A percentile compares a stretch with the other conserved stretches of the same genome.
Conservation (phyloP, 2,113 vertebrate genomes). For the Barnardius zonarius region DNA sequence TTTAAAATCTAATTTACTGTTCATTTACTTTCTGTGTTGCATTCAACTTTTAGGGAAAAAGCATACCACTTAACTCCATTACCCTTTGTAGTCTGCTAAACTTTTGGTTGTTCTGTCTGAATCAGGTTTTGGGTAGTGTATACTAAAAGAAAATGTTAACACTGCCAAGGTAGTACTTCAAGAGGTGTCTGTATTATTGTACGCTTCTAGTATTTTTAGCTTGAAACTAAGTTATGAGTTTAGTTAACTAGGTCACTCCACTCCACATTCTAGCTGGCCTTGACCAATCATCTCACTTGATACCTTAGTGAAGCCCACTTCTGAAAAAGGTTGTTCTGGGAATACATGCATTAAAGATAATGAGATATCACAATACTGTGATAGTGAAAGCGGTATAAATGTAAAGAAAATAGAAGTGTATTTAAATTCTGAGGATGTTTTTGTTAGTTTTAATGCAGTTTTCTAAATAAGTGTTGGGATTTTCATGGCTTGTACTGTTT, state of each 20-base stretch:
- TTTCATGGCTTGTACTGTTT: neutral
- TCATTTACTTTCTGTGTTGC: neutral
- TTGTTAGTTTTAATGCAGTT: neutral
- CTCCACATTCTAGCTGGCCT: neutral
- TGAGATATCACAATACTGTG: neutral
- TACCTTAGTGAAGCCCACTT: neutral
- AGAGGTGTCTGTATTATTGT: neutral
- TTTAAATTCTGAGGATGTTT: neutral
- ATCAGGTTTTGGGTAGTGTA: neutral
- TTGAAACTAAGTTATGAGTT: neutral
- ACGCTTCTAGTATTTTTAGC: neutral
- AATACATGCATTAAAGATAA: neutral
- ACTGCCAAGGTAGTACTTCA: neutral
- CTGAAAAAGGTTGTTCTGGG: neutral
- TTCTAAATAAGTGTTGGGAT: neutral
- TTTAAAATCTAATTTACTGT: neutral
- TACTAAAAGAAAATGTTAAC: neutral
- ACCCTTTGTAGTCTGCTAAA: neutral
- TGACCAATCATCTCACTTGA: neutral
- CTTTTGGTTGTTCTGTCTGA: neutral
- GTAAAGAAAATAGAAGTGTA: neutral
- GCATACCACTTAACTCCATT: neutral
- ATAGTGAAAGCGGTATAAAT: neutral
- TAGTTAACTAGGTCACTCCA: neutral
- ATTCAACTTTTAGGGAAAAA: conserved; percentile 8